Conservation (phyloP, 64 coral and sea anemone genomes). For the Cladopsammia gracilis region DNA sequence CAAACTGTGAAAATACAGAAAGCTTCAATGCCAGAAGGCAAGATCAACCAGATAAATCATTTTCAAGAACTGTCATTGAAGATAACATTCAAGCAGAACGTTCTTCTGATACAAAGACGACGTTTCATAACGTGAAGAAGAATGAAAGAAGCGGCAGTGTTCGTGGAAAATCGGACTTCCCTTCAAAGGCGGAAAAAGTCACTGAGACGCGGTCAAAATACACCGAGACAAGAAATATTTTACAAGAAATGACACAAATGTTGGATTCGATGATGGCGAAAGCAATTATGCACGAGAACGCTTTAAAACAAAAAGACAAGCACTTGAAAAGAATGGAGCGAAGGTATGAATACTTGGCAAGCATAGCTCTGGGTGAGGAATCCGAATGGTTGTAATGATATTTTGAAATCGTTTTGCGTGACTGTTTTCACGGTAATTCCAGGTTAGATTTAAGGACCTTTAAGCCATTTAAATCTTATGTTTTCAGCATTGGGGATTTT, state of each 20-base stretch:
- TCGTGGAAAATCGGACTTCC: neutral
- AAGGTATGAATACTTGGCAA: slow-evolving; percentile 86
- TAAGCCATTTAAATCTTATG: too few species aligned
- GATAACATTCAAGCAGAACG: neutral
- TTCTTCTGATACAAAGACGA: neutral
- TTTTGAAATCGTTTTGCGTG: neutral
- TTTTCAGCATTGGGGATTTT: too few species aligned
- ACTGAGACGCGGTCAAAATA: neutral
- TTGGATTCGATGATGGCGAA: slow-evolving; percentile 81
- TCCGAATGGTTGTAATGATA: slow-evolving; percentile 51
- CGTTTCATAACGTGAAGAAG: neutral
- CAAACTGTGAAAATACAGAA: slow-evolving; percentile 1
- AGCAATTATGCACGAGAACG: slow-evolving; percentile 63
- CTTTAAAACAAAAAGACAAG: slow-evolving; percentile 62
- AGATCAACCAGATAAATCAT: neutral
- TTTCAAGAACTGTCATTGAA: neutral
- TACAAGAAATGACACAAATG: slow-evolving; percentile 75
- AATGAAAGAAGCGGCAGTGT: neutral
- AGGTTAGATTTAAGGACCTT: too few species aligned
- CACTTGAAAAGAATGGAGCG: slow-evolving; percentile 78
- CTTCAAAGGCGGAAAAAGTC: neutral
- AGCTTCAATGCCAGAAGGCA: neutral
- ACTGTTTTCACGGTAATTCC: neutral
- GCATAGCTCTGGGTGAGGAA: slow-evolving; percentile 81
- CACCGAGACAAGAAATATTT: neutral